Conservation (phyloP, 2,113 vertebrate species). For the Xiphophorus couchianus region DNA sequence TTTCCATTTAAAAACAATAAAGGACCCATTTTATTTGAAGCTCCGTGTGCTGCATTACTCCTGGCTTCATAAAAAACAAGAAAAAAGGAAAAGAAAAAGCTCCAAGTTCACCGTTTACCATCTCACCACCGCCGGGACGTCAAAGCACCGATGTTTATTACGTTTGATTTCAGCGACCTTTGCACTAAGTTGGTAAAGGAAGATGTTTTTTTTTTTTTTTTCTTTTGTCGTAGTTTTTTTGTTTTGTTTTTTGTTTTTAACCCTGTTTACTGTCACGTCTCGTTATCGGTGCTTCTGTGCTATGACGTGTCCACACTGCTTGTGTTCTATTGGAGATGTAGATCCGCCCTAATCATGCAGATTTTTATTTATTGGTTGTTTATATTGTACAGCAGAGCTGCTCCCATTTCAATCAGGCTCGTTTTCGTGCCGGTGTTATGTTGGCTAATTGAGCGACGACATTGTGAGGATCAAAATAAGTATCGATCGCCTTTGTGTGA, state of each 20-base stretch:
- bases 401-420: too few species aligned
- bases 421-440: background rate
- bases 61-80: too few species aligned
- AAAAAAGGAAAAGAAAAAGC: background rate
- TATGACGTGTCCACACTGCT: conserved; percentile 66
- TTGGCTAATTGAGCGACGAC: conserved; percentile 27
- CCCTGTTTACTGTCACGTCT: conserved; percentile 7
- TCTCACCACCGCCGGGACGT: too few species aligned
- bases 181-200: background rate
- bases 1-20: too few species aligned
- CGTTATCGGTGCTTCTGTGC: background rate
- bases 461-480: conserved; percentile 31
- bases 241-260: background rate
- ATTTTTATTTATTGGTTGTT: conserved; percentile 82
- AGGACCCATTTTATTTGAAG: too few species aligned
- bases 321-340: conserved; percentile 80
- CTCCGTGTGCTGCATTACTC: too few species aligned
- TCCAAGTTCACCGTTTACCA: background rate
- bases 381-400: conserved; percentile 54
- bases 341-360: conserved; percentile 82
- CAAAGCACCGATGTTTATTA: background rate
- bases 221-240: background rate
- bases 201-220: background rate
- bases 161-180: background rate
- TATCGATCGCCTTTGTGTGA: conserved; percentile 44